Evolutionary conservation across 2,113 vertebrate species (phyloP).

Genomic region (Astur gentilis): DNA sequence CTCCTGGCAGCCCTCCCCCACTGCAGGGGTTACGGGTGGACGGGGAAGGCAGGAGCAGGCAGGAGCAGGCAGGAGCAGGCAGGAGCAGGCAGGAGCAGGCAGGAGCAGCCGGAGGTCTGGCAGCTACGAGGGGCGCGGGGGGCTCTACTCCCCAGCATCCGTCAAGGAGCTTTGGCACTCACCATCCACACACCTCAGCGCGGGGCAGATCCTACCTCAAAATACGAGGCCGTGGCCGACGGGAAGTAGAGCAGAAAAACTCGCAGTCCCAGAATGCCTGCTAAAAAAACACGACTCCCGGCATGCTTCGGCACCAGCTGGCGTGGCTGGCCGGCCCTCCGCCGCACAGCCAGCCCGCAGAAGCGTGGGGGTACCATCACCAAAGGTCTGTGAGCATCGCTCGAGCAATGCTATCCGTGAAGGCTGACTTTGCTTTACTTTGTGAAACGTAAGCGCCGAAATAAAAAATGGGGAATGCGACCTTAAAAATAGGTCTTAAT

Average conservation of each 20-base stretch:
- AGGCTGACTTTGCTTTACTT: too few relatives aligned
- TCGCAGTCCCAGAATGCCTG: constrained; percentile 16
- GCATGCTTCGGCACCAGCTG: not conserved
- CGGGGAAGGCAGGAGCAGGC: too few relatives aligned
- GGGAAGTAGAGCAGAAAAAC: not conserved
- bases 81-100: not conserved
- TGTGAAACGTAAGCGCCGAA: not conserved
- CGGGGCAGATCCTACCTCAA: accelerated
- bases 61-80: not conserved
- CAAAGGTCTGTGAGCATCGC: accelerated
- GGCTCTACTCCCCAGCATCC: not conserved
- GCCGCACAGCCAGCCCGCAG: accelerated
- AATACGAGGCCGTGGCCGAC: not conserved
- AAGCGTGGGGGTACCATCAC: accelerated
- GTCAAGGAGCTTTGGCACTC: not conserved
- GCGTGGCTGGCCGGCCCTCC: accelerated
- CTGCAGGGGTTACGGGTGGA: not conserved
- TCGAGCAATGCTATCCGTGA: accelerated
- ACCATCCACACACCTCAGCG: accelerated
- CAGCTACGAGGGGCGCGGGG: not conserved
- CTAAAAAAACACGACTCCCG: not conserved
- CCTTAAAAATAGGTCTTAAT: not conserved
- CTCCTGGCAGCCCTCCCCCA: not conserved
- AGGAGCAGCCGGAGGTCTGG: not conserved
- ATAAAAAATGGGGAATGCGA: accelerated